Base-by-base conservation (phyloP, 2,888 invertebrate species). In the Julus scandinavius region DNA sequence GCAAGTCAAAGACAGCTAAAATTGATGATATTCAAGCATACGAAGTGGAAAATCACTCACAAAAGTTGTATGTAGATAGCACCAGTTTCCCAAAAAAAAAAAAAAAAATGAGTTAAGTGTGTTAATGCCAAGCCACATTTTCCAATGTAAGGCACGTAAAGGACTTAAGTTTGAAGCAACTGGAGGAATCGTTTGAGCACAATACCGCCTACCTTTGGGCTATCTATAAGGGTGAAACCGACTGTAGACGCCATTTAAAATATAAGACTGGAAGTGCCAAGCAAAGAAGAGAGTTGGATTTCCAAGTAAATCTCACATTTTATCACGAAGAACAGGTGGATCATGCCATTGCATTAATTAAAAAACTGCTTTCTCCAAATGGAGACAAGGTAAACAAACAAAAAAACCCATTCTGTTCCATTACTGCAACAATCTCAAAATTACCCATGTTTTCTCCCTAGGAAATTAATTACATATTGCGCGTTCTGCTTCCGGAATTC, bases 401-500 rank as follows among this genome's bases (percentile, higher is more conserved):
- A 41, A 86, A 49, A 2, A 7, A 85, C 20, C 45, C 15, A 38
- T 38, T 85, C 38, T 63, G n/a, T 63, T 63, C 63, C 5, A 5
- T 50, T 20, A 3, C 40, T 7, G 5, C 45, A 50, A 86, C 50
- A 54, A 86, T 13, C n/a, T 63, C n/a, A n/a, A n/a, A 63, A 63
- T n/a, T n/a, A 17, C 17, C 7, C 63, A 17, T n/a, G 5, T 3
- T 86, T 86, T 86, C 86, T 38, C 50, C 6, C 7, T 45, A 86
- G 86, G 15, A 45, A 38, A 38, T 86, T 1, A 50, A 86, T 20
- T 86, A 86, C 49, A 86, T 50, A 50, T 11, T 86, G 49, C 40
- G 50, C 3, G 86, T 86, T 45, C 50, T 86, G 40, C 86, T 86
- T 45, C 86, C 86, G 13, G 86, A 86, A 86, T 50, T 54, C 38